These are phyloP conservation scores for Carcharodon carcharias DNA, from an alignment of 2,797 vertebrate genomes.

Conservation along the genomic window DNA sequence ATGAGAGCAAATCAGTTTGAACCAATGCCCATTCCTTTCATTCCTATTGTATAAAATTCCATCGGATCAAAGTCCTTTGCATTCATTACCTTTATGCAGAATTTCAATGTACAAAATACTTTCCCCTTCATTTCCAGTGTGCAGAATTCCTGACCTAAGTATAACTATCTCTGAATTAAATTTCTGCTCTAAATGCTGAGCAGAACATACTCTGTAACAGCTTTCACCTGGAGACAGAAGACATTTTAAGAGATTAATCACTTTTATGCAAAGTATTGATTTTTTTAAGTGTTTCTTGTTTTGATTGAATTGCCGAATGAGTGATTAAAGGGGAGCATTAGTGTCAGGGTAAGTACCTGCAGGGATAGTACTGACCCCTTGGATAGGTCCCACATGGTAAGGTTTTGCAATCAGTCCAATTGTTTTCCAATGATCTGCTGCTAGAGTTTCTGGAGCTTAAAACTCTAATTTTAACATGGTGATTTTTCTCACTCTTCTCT, in stretches of 20 bases:
- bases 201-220: background rate
- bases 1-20: background rate
- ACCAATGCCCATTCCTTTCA: background rate
- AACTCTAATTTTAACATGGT: background rate
- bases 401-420: background rate
- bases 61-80: background rate
- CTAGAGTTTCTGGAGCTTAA: background rate
- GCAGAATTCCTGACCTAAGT: background rate
- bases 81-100: background rate
- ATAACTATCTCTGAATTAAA: background rate
- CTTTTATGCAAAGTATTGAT: slow-evolving; percentile 29
- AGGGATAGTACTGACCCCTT: background rate
- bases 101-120: background rate
- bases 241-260: slow-evolving; percentile 29
- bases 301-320: slow-evolving; percentile 33
- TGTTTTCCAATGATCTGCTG: slow-evolving; percentile 2
- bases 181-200: background rate
- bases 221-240: slow-evolving; percentile 6
- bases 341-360: slow-evolving; percentile 15
- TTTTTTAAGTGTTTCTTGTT: slow-evolving; percentile 26
- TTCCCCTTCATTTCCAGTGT: background rate
- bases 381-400: slow-evolving; percentile 2
- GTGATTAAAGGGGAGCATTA: slow-evolving; percentile 22
- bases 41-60: background rate
- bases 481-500: background rate